Evolutionary conservation across 2,797 vertebrate genomes (phyloP).

Genomic region (Sus cebifrons): DNA sequence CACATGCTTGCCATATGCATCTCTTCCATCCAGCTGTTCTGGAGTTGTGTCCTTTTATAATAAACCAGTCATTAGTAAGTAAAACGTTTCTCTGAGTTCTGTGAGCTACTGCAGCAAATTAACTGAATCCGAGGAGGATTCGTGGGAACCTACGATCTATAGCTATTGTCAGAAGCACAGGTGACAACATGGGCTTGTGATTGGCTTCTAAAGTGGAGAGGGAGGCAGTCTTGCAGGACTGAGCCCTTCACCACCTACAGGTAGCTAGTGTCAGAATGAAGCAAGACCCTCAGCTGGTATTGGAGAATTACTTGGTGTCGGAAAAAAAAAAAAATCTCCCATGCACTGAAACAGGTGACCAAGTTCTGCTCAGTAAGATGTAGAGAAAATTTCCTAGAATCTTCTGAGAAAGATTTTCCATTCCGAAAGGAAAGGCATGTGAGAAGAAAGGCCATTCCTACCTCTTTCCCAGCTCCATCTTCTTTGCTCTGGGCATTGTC

Average conservation of each 20-base stretch:
- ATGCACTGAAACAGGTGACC: not conserved
- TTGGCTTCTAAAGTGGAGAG: not conserved
- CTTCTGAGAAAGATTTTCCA: not conserved
- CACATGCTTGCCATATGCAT: rapidly evolving
- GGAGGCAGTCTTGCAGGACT: not conserved
- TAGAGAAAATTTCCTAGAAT: not conserved
- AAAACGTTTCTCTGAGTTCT: not conserved
- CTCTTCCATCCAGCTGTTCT: not conserved
- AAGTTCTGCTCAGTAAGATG: not conserved
- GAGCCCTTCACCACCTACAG: not conserved
- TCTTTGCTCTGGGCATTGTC: not conserved
- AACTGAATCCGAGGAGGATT: not conserved
- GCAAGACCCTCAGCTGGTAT: not conserved
- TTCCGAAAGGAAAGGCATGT: not conserved
- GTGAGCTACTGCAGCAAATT: not conserved
- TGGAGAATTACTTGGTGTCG: not conserved
- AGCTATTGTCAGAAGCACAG: not conserved
- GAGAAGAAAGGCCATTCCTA: not conserved
- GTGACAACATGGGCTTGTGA: not conserved
- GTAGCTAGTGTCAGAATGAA: not conserved
- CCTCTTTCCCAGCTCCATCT: not conserved
- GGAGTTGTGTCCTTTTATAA: not conserved
- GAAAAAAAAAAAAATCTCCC: too few relatives aligned
- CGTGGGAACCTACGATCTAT: too few relatives aligned
- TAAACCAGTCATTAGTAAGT: not conserved